These are phyloP conservation scores for Lasiommata megera DNA, from an alignment of 2,888 invertebrate species.

Conservation along the genomic window DNA sequence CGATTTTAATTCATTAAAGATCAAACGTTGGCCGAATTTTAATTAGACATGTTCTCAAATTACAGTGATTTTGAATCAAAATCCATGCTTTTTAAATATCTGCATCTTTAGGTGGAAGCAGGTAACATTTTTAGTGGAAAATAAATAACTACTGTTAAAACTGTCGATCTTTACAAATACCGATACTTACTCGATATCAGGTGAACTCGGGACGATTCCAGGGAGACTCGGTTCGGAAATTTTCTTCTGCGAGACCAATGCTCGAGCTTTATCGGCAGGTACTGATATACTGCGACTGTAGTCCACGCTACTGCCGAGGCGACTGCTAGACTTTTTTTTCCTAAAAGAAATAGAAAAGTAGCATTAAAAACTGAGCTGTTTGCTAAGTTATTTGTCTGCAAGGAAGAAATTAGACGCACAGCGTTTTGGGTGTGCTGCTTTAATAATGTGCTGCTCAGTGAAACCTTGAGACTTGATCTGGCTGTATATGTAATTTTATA, in stretches of 20 bases:
- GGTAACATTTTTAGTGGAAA: conserved; percentile 13
- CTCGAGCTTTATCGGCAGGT: conserved; percentile 87
- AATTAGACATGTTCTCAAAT: background rate
- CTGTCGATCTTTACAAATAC: background rate
- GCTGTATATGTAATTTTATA: too few species aligned
- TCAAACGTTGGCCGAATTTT: conserved; percentile 1
- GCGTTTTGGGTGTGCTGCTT: too few species aligned
- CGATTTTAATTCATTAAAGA: background rate
- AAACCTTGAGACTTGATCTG: too few species aligned
- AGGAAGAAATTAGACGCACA: too few species aligned
- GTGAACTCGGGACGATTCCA: conserved; percentile 84
- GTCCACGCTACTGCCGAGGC: conserved; percentile 83
- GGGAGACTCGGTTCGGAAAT: conserved; percentile 80
- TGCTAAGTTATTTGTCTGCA: too few species aligned
- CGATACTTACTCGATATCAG: conserved; percentile 85
- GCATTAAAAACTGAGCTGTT: too few species aligned
- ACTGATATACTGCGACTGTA: conserved; percentile 94
- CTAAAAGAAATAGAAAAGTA: conserved; percentile 71
- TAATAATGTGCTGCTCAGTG: too few species aligned
- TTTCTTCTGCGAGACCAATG: conserved; percentile 62
- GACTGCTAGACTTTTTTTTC: conserved; percentile 86
- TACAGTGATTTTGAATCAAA: conserved; percentile 23
- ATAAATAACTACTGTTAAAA: background rate
- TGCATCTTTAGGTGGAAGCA: conserved; percentile 18
- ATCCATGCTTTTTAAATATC: conserved; percentile 33